Conservation (phyloP, 2,797 vertebrate genomes). For the Premnoplex brunnescens region DNA sequence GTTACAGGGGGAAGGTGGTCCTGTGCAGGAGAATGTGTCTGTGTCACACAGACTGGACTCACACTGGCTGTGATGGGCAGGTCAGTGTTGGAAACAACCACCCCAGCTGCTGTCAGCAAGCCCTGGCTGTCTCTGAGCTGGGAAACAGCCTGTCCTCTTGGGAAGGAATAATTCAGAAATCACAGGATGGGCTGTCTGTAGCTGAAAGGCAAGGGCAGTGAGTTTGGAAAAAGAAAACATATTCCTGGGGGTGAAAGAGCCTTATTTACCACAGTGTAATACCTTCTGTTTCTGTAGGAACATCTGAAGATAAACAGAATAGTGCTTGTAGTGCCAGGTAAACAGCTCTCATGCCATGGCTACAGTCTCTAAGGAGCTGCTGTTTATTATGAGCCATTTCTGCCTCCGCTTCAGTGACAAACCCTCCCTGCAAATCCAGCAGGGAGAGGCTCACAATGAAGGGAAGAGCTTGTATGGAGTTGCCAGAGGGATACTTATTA, state of each 20-base stretch:
- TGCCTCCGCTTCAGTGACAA: conserved; percentile 45
- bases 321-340: conserved; percentile 58
- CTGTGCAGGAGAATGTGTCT: accelerated
- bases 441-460: conserved; percentile 15
- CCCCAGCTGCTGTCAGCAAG: conserved; percentile 20
- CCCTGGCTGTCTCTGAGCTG: not conserved
- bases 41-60: not conserved
- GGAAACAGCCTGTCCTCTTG: conserved; percentile 25
- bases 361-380: conserved; percentile 77
- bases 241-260: not conserved
- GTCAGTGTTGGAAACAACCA: conserved; percentile 12
- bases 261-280: conserved; percentile 31
- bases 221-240: not conserved
- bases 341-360: conserved; percentile 65
- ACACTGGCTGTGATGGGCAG: not conserved
- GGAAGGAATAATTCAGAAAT: conserved; percentile 2
- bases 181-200: not conserved
- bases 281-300: conserved; percentile 52
- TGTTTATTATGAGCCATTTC: conserved; percentile 65
- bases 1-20: not conserved
- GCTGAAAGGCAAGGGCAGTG: not conserved
- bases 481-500: conserved; percentile 44
- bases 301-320: conserved; percentile 47
- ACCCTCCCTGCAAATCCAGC: conserved; percentile 11
- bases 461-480: conserved; percentile 18